Evolutionary conservation across 2,113 vertebrate genomes (phyloP), one percentile per base, ranked within the genome.

Genomic region (Hirundichthys speculiger): DNA sequence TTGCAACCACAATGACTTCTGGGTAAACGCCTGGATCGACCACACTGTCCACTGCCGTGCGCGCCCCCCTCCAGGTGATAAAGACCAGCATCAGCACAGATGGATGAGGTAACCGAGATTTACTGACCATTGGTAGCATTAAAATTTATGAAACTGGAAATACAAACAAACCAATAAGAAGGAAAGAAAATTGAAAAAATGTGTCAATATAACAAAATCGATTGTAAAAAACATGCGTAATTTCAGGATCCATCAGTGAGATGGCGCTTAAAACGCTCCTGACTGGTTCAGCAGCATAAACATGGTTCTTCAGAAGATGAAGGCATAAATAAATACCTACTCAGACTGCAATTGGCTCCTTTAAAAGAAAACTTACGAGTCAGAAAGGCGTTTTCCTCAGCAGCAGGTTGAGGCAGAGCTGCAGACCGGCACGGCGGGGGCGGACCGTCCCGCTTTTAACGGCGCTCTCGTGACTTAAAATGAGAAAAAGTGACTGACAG

Each of bases 1-100:
- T n/a, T n/a, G n/a, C n/a, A n/a, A n/a, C n/a, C n/a, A n/a, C n/a
- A n/a, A n/a, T n/a, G n/a, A n/a, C n/a, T n/a, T n/a, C n/a, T n/a
- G n/a, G n/a, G n/a, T n/a, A n/a, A n/a, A n/a, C n/a, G n/a, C n/a
- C n/a, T n/a, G n/a, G n/a, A n/a, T n/a, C n/a, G n/a, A n/a, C n/a
- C n/a, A n/a, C n/a, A n/a, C n/a, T n/a, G n/a, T 42, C 51, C 78
- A 58, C 2, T 55, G 46, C 57, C 73, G 1, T 16, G n/a, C 30
- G 15, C 13, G 45, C 42, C 19, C 39, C 62, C 49, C n/a, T 64
- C 52, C 48, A 71, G 52, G 14, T 59, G 13, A 79, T 2, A 1
- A 73, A 9, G 15, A 89, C 41, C 55, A 87, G 64, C 60, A 87
- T 53, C 27, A 79, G 49, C 24, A 38, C 13, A 3, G 24, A 54